Percentiles rank a stretch among this genome's conserved stretches.
Conservation (phyloP, 2,888 invertebrate genomes). For the Coelogynopora nodosa region DNA sequence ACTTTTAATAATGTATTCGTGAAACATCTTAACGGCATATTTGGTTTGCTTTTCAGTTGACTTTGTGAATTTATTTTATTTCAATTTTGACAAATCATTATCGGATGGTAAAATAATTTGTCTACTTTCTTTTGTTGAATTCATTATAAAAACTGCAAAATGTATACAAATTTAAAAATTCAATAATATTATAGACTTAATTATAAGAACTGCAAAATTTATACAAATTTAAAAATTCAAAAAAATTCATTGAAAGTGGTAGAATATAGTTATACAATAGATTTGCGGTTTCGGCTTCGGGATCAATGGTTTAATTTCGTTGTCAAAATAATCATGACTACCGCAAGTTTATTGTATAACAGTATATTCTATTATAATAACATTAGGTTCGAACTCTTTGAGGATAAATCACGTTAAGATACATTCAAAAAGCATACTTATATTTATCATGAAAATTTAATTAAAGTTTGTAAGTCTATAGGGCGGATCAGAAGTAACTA, state of each 20-base stretch:
- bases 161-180: background rate
- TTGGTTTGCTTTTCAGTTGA: background rate
- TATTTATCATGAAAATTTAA: too few relatives aligned
- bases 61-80: background rate
- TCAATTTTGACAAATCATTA: background rate
- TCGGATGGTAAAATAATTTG: background rate
- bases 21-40: background rate
- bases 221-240: background rate
- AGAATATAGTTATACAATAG: background rate
- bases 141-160: background rate
- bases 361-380: too few relatives aligned
- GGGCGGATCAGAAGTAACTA: too few relatives aligned
- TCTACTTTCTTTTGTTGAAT: background rate
- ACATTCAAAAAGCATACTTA: too few relatives aligned
- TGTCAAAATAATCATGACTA: conserved; percentile 17
- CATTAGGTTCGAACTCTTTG: too few relatives aligned
- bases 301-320: conserved; percentile 17
- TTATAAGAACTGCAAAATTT: background rate
- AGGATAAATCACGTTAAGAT: too few relatives aligned
- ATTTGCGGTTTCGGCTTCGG: background rate
- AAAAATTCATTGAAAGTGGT: background rate
- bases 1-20: too few relatives aligned
- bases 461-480: too few relatives aligned
- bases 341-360: conserved; percentile 18
- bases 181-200: background rate